phyloP scores from a whole-genome alignment of 2,113 vertebrate species.

The Gallinago paraguaiae region DNA sequence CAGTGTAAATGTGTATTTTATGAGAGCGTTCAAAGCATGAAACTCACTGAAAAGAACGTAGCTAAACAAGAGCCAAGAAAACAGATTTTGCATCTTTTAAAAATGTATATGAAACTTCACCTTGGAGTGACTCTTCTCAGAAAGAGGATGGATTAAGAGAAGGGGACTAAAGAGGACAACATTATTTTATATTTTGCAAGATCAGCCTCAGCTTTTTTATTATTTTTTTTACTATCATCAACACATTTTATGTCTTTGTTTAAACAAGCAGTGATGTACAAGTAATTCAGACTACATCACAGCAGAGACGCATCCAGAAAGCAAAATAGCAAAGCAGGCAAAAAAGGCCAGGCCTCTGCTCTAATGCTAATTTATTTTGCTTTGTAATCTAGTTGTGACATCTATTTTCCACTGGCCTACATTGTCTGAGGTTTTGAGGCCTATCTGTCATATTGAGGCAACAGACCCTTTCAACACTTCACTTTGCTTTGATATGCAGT shows the following conservation, averaged over 20 bases:
- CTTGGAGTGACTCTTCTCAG: neutral
- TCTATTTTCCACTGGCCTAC: constrained; percentile 76
- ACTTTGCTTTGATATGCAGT: constrained; percentile 89
- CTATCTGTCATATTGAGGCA: constrained; percentile 86
- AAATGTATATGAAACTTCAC: neutral
- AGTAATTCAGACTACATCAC: neutral
- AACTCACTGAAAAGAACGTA: neutral
- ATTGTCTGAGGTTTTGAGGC: constrained; percentile 80
- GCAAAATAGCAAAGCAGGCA: constrained; percentile 39
- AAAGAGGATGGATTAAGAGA: neutral
- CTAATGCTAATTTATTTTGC: constrained; percentile 80
- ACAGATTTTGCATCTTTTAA: neutral
- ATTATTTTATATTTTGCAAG: neutral
- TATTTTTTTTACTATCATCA: neutral
- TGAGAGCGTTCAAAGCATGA: neutral
- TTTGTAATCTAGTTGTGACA: constrained; percentile 81
- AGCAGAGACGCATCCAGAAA: neutral
- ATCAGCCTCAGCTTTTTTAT: neutral
- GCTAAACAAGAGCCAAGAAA: neutral
- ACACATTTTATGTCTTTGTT: neutral
- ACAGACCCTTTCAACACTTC: constrained; percentile 82
- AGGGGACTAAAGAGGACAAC: neutral
- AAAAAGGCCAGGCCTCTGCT: constrained; percentile 75
- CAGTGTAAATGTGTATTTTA: neutral
- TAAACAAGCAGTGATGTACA: neutral